These are phyloP conservation scores for Parotocinclus haroldoi DNA, from an alignment of 2,797 vertebrate genomes.

Conservation along the genomic window DNA sequence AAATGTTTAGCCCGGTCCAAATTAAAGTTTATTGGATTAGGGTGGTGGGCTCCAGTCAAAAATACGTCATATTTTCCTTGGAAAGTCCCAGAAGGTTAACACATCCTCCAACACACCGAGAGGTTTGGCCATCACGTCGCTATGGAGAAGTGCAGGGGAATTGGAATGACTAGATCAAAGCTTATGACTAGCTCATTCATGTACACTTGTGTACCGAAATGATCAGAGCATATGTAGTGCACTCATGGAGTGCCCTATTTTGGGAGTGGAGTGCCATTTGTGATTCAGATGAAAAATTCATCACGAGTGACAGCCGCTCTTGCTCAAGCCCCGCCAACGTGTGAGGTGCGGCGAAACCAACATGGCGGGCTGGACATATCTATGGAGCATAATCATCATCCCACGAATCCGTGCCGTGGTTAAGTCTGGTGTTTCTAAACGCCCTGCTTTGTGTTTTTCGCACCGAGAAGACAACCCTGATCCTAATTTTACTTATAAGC, in stretches of 20 bases:
- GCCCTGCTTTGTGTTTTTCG: not conserved
- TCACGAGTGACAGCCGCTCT: not conserved
- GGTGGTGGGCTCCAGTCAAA: too few relatives aligned
- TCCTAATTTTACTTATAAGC: too few relatives aligned
- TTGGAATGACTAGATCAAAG: too few relatives aligned
- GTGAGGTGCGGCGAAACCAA: not conserved
- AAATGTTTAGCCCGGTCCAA: too few relatives aligned
- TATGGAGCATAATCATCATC: not conserved
- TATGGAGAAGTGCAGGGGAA: too few relatives aligned
- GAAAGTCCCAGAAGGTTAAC: not conserved
- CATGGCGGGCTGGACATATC: not conserved
- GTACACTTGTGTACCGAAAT: too few relatives aligned
- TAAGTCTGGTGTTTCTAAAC: not conserved
- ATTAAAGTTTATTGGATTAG: too few relatives aligned
- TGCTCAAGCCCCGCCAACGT: not conserved
- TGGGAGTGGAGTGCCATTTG: not conserved
- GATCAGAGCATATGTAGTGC: too few relatives aligned
- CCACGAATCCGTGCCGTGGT: not conserved
- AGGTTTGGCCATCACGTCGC: too few relatives aligned
- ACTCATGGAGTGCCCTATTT: not conserved
- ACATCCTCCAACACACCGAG: too few relatives aligned
- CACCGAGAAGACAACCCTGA: not conserved
- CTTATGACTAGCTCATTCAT: too few relatives aligned
- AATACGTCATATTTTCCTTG: constrained; percentile 10
- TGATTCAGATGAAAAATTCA: not conserved